These are phyloP conservation scores for Sminthurides aquaticus DNA, from an alignment of 2,888 invertebrate species.

Conservation along the genomic window DNA sequence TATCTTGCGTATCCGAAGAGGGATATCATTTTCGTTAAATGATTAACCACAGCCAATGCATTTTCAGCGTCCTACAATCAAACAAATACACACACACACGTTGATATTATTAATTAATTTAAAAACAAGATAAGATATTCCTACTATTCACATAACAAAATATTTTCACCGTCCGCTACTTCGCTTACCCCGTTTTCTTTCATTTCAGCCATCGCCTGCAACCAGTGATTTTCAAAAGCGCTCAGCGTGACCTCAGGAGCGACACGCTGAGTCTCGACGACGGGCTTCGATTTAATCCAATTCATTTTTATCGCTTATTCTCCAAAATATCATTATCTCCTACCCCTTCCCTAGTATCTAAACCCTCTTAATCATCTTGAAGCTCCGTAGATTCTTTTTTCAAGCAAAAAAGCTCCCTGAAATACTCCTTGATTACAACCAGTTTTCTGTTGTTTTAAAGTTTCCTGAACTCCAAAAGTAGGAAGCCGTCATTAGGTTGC, in stretches of 20 bases:
- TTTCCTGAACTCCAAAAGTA: no score
- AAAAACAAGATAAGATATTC: background rate
- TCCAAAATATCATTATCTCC: no score
- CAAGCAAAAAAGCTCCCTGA: no score
- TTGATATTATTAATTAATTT: background rate
- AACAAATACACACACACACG: no score
- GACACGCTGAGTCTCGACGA: conserved; percentile 31
- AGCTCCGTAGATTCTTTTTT: no score
- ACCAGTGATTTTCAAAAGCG: conserved; percentile 40
- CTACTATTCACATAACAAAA: background rate
- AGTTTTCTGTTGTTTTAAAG: no score
- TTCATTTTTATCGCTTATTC: no score
- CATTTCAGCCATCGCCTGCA: conserved; percentile 36
- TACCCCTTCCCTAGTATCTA: no score
- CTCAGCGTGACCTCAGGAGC: conserved; percentile 30
- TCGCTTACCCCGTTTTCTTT: background rate
- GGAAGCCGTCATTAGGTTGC: no score
- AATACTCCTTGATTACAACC: no score
- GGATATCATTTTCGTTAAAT: conserved; percentile 40
- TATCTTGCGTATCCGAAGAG: conserved; percentile 31
- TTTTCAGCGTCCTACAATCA: conserved; percentile 30
- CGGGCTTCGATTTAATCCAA: conserved; percentile 32
- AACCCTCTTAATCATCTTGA: no score
- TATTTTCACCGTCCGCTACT: no score
- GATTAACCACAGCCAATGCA: conserved; percentile 36